Conservation (phyloP, 2,797 vertebrate species). For the Urocyon cinereoargenteus region DNA sequence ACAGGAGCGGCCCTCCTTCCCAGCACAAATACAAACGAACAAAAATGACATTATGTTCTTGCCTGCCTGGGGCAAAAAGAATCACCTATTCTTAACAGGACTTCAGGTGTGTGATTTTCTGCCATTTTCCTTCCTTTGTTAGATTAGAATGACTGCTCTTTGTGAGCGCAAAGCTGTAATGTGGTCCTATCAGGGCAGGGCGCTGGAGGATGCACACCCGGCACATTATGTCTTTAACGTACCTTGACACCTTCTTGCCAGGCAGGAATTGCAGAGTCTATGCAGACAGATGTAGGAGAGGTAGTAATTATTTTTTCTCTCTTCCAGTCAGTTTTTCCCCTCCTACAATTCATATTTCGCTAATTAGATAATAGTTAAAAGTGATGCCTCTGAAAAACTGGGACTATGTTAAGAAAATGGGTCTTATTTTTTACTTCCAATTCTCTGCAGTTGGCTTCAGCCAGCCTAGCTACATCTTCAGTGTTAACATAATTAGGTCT, state of each 20-base stretch:
- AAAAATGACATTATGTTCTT: constrained; percentile 76
- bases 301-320: constrained; percentile 57
- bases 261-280: constrained; percentile 20
- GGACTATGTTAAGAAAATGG: constrained; percentile 68
- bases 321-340: neutral
- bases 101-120: constrained; percentile 72
- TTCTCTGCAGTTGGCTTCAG: constrained; percentile 63
- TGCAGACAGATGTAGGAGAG: neutral
- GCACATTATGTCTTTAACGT: neutral
- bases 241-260: constrained; percentile 25
- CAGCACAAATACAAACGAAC: constrained; percentile 51
- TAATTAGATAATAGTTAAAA: constrained; percentile 80
- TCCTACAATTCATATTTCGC: constrained; percentile 56
- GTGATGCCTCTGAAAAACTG: constrained; percentile 56
- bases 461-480: constrained; percentile 52
- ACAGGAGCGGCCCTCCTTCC: constrained; percentile 34
- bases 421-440: constrained; percentile 72
- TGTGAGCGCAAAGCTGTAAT: constrained; percentile 14
- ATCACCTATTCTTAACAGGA: constrained; percentile 69
- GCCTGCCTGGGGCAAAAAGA: constrained; percentile 68
- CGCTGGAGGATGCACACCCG: neutral
- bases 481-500: constrained; percentile 78
- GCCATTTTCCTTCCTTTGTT: constrained; percentile 59
- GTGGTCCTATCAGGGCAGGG: neutral
- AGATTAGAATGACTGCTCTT: constrained; percentile 55